These are phyloP conservation scores for Coenobita brevimanus DNA, from an alignment of 1,140 invertebrate genomes.

Conservation along the genomic window DNA sequence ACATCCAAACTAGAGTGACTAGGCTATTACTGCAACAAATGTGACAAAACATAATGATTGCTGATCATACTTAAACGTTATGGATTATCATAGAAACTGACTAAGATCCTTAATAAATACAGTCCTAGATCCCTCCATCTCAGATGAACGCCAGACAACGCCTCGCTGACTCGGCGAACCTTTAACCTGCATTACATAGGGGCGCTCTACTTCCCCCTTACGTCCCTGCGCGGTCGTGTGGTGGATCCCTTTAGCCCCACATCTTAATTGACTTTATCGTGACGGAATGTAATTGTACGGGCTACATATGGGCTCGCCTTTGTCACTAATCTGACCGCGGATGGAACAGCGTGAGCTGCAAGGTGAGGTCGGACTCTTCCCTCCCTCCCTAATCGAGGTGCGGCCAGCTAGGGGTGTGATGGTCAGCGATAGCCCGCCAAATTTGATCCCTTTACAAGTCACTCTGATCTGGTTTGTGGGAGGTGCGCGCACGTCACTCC, in stretches of 20 bases:
- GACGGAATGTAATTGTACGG: slow-evolving; percentile 24
- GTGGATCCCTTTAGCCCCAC: neutral
- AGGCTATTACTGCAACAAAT: too few relatives aligned
- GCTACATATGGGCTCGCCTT: slow-evolving; percentile 21
- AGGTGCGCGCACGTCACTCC: neutral
- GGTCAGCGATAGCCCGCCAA: neutral
- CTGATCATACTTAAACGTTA: too few relatives aligned
- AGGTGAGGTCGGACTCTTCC: neutral
- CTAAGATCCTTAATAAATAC: too few relatives aligned
- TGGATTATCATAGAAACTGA: too few relatives aligned
- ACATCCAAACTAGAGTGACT: too few relatives aligned
- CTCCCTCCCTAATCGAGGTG: neutral
- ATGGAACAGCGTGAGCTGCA: neutral
- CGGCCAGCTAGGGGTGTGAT: neutral
- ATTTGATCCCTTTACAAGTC: neutral
- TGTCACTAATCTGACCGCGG: slow-evolving; percentile 10
- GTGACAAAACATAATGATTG: too few relatives aligned
- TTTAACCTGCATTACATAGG: too few relatives aligned
- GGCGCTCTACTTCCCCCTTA: neutral
- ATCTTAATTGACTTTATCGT: slow-evolving; percentile 51
- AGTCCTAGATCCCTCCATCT: too few relatives aligned
- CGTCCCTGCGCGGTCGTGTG: neutral
- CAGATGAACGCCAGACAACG: too few relatives aligned
- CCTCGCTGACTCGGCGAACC: too few relatives aligned
- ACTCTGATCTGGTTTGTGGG: neutral